phyloP scores from a whole-genome alignment of 2,888 invertebrate species.

The Lacanobia wlatinum region DNA sequence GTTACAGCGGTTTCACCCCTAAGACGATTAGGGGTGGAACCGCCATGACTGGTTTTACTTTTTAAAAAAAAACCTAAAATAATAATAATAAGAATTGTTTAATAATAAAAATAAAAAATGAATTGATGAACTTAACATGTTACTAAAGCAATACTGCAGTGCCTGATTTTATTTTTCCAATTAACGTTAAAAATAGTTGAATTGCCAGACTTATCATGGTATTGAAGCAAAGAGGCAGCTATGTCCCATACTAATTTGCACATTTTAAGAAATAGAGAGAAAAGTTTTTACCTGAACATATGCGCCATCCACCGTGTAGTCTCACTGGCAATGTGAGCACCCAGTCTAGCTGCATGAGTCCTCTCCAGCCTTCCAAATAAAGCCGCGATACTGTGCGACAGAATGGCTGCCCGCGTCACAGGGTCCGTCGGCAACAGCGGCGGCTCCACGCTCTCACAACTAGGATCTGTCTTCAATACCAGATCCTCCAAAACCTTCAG shows the following conservation, averaged over 20 bases:
- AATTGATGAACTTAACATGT: too few species aligned
- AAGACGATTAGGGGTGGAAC: too few species aligned
- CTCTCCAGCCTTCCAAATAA: constrained; percentile 96
- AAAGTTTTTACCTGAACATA: constrained; percentile 93
- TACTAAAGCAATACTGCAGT: too few species aligned
- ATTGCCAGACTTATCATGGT: too few species aligned
- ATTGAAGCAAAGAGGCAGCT: too few species aligned
- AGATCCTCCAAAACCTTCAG: constrained; percentile 90
- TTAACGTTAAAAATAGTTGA: too few species aligned
- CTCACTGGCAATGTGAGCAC: constrained; percentile 95
- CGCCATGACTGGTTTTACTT: too few species aligned
- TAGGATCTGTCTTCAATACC: constrained; percentile 91
- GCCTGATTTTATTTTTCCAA: too few species aligned
- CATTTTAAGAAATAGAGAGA: constrained; percentile 11
- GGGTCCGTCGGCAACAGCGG: constrained; percentile 92
- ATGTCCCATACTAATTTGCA: not conserved
- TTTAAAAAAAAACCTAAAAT: too few species aligned
- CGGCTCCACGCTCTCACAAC: constrained; percentile 92
- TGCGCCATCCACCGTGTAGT: constrained; percentile 97
- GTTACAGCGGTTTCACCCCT: too few species aligned
- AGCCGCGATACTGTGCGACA: constrained; percentile 97
- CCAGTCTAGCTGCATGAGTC: constrained; percentile 94
- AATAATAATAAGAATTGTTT: too few species aligned
- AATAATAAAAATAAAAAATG: too few species aligned
- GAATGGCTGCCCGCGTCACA: constrained; percentile 91